Evolutionary conservation across 2,113 vertebrate genomes (phyloP).

Genomic region (Tautogolabrus adspersus): DNA sequence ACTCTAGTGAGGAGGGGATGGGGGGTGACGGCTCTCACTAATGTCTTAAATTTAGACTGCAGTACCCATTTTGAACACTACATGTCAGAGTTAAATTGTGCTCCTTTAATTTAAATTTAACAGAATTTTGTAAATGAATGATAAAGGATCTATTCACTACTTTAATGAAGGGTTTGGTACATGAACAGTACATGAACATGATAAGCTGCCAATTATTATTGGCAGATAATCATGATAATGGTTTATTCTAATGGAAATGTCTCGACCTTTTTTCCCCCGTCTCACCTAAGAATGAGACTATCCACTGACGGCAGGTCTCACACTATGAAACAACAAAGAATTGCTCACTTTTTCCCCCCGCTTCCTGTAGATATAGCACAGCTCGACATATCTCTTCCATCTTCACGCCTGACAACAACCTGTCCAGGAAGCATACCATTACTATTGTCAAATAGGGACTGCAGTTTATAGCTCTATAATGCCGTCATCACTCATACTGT

Average conservation of each 20-base stretch:
- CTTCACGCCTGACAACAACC: slow-evolving; percentile 59
- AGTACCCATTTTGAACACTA: too few species aligned
- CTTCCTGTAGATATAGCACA: slow-evolving; percentile 25
- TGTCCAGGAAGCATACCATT: slow-evolving; percentile 66
- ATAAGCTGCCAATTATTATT: neutral
- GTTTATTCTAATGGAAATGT: too few species aligned
- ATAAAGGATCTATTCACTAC: too few species aligned
- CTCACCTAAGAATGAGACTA: neutral
- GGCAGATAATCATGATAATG: neutral
- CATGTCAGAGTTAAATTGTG: too few species aligned
- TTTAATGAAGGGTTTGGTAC: too few species aligned
- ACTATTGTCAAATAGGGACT: slow-evolving; percentile 66
- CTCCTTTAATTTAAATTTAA: too few species aligned
- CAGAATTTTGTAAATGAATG: too few species aligned
- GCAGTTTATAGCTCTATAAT: slow-evolving; percentile 81
- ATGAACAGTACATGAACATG: too few species aligned
- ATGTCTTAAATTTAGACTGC: too few species aligned
- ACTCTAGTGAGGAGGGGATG: too few species aligned
- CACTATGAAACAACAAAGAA: neutral
- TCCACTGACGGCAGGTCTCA: neutral
- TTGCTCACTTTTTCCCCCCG: neutral
- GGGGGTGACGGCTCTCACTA: too few species aligned
- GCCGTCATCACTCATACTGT: slow-evolving; percentile 77
- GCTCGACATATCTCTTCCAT: slow-evolving; percentile 57
- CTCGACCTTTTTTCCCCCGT: too few species aligned